These are phyloP conservation scores for Aphaenogaster floridana DNA, from an alignment of 1,140 invertebrate genomes.

Conservation along the genomic window DNA sequence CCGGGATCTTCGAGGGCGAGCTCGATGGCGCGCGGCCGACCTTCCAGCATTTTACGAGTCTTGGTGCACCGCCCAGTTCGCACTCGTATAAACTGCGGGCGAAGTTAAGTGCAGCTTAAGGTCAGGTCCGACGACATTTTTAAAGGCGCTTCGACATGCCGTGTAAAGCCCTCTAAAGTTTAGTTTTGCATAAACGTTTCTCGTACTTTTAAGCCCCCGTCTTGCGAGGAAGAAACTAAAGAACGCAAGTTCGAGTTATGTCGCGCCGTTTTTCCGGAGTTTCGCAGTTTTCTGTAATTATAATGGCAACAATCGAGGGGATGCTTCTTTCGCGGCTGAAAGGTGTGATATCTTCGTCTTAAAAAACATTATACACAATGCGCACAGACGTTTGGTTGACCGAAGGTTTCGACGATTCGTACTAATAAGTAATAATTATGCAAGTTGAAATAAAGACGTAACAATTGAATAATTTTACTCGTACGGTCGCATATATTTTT, in stretches of 20 bases:
- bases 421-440: not conserved
- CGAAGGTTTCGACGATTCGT: not conserved
- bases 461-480: not conserved
- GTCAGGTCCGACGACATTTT: slow-evolving; percentile 50
- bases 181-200: slow-evolving; percentile 48
- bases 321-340: slow-evolving; percentile 12
- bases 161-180: slow-evolving; percentile 42
- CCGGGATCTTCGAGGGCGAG: slow-evolving; percentile 86
- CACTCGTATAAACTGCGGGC: slow-evolving; percentile 85
- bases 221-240: slow-evolving; percentile 36
- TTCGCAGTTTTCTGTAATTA: slow-evolving; percentile 49
- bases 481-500: not conserved
- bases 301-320: not conserved
- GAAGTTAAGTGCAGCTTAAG: slow-evolving; percentile 37
- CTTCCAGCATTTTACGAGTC: slow-evolving; percentile 87
- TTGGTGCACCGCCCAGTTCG: slow-evolving; percentile 81
- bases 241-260: slow-evolving; percentile 38
- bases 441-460: slow-evolving; percentile 13
- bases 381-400: not conserved
- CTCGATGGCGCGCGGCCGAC: slow-evolving; percentile 87
- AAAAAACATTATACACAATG: not conserved
- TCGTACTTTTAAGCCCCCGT: slow-evolving; percentile 49
- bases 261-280: not conserved
- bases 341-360: not conserved
- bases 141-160: slow-evolving; percentile 23